Conservation (phyloP, 2,888 invertebrate species). For the Chaitophorus viminalis region DNA sequence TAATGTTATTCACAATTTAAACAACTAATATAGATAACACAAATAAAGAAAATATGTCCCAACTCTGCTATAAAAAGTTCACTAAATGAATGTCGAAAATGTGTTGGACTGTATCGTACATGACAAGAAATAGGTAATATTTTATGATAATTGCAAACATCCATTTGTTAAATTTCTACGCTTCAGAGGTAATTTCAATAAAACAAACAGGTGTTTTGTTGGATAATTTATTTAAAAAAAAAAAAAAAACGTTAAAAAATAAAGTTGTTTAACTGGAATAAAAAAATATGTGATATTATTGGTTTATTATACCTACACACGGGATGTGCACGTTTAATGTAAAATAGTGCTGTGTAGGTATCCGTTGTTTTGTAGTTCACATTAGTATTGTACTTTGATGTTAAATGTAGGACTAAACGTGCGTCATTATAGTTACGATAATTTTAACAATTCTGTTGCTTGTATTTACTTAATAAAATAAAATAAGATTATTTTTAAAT, state of each 20-base stretch:
- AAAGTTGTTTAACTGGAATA: slow-evolving; percentile 48
- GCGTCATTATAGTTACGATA: slow-evolving; percentile 7
- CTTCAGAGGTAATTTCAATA: slow-evolving; percentile 32
- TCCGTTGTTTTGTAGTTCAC: slow-evolving; percentile 9
- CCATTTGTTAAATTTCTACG: slow-evolving; percentile 26
- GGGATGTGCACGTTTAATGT: slow-evolving; percentile 3
- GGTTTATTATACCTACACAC: slow-evolving; percentile 54
- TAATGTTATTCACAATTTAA: no score
- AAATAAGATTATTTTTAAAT: slow-evolving; percentile 29
- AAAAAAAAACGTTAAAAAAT: slow-evolving; percentile 34
- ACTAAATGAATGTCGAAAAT: slow-evolving; percentile 35
- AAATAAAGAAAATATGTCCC: background rate
- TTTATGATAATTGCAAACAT: slow-evolving; percentile 47
- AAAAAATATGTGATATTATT: slow-evolving; percentile 48
- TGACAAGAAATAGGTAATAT: slow-evolving; percentile 47
- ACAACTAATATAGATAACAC: background rate
- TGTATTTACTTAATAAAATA: slow-evolving; percentile 9
- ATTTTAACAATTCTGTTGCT: background rate
- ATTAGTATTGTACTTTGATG: background rate
- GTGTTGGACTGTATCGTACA: slow-evolving; percentile 16
- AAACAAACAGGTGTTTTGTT: slow-evolving; percentile 52
- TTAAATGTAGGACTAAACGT: background rate
- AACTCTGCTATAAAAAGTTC: background rate
- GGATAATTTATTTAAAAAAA: slow-evolving; percentile 49
- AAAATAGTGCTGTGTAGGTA: slow-evolving; percentile 12